Evolutionary conservation across 2,888 invertebrate species (phyloP), one percentile per base, ranked within the genome.

Genomic region (Mesorhabditis spiculigera): DNA sequence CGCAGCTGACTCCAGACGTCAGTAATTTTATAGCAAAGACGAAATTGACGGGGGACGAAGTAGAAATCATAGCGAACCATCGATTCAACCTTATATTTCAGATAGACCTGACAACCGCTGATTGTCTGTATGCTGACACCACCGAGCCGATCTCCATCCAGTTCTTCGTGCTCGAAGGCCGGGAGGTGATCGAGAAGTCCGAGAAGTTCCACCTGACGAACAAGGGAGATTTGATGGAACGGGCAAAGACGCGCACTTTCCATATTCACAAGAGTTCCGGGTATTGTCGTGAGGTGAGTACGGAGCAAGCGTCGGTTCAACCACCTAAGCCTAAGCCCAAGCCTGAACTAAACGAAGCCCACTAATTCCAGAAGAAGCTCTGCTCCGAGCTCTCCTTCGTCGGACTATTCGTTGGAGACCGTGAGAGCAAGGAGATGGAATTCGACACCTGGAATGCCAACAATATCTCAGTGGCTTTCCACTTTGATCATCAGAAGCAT

Each of bases 141-240:
- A 50, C 58, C 58, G 58, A 50, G 58, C 58, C 58, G n/a, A 50
- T 50, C 3, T 50, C n/a, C 58, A 50, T 50, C n/a, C 58, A 50
- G n/a, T 50, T 50, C n/a, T 50, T 50, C 58, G 58, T 50, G 58
- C 58, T 50, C 58, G n/a, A 50, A 10, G 58, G n/a, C 58, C 58
- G 58, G n/a, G 58, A 50, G n/a, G n/a, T 50, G 10, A n/a, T 50
- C 10, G 58, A 50, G 58, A 50, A 50, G n/a, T 13, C 10, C 58
- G 58, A 50, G 58, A 50, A 50, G n/a, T 50, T 50, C 58, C 10
- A 10, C 10, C n/a, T 50, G 58, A 50, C 58, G n/a, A 50, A 50
- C 8, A 50, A n/a, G 58, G 58, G 58, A 13, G 58, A 50, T n/a
- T 10, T 50, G 58, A 50, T 50, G 58, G n/a, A 50, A n/a, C 8